These are phyloP conservation scores for Drosophila limbata DNA, from an alignment of 2,888 invertebrate species.

Conservation along the genomic window DNA sequence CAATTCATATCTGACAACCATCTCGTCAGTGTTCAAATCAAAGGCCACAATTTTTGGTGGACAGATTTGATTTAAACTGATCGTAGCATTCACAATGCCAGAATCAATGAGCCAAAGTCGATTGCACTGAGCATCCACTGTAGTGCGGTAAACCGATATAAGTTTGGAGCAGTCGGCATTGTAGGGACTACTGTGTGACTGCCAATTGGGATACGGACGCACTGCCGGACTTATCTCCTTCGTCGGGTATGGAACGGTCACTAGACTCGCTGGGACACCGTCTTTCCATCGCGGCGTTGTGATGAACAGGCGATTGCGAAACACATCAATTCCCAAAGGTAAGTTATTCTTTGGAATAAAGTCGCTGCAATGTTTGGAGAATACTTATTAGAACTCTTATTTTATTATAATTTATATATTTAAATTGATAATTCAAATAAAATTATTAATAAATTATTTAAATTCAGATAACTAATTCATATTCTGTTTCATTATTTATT, in stretches of 20 bases:
- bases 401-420: too few relatives aligned
- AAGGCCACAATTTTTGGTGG: slow-evolving; percentile 91
- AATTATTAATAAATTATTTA: too few relatives aligned
- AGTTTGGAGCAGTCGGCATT: slow-evolving; percentile 88
- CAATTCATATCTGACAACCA: slow-evolving; percentile 88
- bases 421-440: too few relatives aligned
- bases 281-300: slow-evolving; percentile 91
- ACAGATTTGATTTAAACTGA: slow-evolving; percentile 89
- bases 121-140: slow-evolving; percentile 89
- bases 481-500: too few relatives aligned
- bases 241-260: slow-evolving; percentile 88
- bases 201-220: slow-evolving; percentile 91
- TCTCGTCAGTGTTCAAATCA: slow-evolving; percentile 88
- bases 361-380: slow-evolving; percentile 82
- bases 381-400: too few relatives aligned
- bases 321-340: slow-evolving; percentile 91
- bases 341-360: slow-evolving; percentile 91
- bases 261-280: slow-evolving; percentile 91
- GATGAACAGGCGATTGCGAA: slow-evolving; percentile 89
- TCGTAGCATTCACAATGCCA: slow-evolving; percentile 90
- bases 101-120: slow-evolving; percentile 93
- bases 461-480: too few relatives aligned
- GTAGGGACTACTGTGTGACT: slow-evolving; percentile 82
- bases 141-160: slow-evolving; percentile 91
- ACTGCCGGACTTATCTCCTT: slow-evolving; percentile 88